Conservation (phyloP, 2,113 vertebrate species). For the Rhizomys pruinosus region DNA sequence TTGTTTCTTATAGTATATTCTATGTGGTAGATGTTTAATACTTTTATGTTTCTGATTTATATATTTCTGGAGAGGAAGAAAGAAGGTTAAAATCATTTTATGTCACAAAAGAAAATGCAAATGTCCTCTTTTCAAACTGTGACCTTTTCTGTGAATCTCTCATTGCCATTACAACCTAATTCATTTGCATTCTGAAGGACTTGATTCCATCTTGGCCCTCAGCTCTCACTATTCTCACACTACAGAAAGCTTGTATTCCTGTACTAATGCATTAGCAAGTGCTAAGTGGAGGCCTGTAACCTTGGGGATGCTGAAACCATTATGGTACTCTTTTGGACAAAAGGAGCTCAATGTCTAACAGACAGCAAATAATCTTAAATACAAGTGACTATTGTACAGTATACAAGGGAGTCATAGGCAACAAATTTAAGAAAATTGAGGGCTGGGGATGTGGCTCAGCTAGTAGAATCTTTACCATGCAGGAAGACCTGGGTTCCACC, state of each 20-base stretch:
- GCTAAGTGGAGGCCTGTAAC: neutral
- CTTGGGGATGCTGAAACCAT: neutral
- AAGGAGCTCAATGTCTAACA: neutral
- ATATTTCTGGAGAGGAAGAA: neutral
- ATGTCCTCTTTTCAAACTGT: neutral
- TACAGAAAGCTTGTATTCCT: accelerated
- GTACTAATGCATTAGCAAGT: neutral
- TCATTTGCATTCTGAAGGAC: neutral
- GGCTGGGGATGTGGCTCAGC: neutral
- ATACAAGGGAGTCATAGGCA: neutral
- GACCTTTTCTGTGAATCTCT: neutral
- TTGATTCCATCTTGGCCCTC: neutral
- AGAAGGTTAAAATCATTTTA: constrained; percentile 1
- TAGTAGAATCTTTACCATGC: neutral
- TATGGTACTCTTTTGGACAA: neutral
- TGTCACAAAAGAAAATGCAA: neutral
- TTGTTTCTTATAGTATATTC: neutral
- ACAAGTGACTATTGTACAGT: neutral
- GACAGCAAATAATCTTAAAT: neutral
- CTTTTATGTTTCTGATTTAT: constrained; percentile 27
- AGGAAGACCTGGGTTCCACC: neutral
- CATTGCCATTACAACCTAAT: accelerated
- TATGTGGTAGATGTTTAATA: neutral
- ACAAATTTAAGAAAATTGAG: neutral
- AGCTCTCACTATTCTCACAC: accelerated